Conservation (phyloP, 2,113 vertebrate genomes). For the Rissa tridactyla region DNA sequence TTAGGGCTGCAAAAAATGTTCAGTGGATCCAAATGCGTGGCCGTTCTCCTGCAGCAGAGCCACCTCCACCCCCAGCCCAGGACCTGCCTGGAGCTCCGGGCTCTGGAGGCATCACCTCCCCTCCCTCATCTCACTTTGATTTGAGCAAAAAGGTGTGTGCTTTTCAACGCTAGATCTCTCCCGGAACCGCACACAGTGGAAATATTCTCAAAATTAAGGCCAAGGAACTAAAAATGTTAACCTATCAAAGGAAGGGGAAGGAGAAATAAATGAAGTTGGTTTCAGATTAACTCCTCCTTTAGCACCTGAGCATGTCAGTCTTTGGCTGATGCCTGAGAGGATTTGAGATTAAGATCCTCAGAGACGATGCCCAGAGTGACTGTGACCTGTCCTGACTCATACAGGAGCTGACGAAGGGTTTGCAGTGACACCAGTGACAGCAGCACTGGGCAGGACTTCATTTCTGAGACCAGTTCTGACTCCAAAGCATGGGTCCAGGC, state of each 20-base stretch:
- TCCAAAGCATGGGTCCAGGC: background rate
- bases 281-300: background rate
- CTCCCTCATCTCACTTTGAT: background rate
- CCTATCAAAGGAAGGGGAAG: background rate
- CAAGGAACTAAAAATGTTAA: background rate
- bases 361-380: rapidly evolving
- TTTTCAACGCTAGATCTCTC: background rate
- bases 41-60: background rate
- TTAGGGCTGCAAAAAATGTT: background rate
- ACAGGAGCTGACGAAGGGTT: background rate
- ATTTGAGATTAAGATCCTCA: background rate
- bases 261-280: background rate
- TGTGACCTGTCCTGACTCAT: background rate
- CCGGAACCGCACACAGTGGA: background rate
- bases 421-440: background rate
- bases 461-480: background rate
- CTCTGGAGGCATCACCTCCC: background rate
- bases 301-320: background rate
- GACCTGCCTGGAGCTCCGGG: background rate
- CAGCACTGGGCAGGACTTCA: background rate
- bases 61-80: background rate
- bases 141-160: background rate
- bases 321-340: background rate
- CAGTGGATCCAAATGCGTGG: background rate
- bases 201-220: background rate